Evolutionary conservation across 2,113 vertebrate genomes (phyloP).

Genomic region (Cavia aperea): DNA sequence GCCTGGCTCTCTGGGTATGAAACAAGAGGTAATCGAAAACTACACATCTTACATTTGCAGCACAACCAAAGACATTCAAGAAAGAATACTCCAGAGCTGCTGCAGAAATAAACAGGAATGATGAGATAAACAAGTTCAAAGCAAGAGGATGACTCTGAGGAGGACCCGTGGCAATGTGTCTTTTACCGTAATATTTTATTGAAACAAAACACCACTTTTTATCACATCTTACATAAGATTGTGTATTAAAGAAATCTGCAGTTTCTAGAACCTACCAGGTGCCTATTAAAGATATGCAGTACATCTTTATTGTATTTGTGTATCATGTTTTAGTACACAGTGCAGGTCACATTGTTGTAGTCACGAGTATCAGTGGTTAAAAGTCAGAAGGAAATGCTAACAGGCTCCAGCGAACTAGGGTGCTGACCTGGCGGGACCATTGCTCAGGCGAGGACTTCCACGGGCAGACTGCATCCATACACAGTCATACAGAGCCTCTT

Average conservation of each 20-base stretch:
- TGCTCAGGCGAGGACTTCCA: not conserved
- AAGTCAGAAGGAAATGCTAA: not conserved
- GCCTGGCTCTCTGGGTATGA: not conserved
- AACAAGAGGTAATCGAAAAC: not conserved
- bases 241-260: not conserved
- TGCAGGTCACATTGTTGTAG: not conserved
- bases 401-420: not conserved
- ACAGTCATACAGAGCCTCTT: not conserved
- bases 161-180: not conserved
- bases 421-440: not conserved
- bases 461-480: not conserved
- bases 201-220: not conserved
- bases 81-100: not conserved
- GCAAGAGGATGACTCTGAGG: not conserved
- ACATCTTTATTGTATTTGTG: too few relatives aligned
- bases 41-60: not conserved
- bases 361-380: not conserved
- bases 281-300: not conserved
- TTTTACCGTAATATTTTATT: not conserved
- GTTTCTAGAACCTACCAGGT: not conserved
- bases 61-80: not conserved
- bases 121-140: not conserved
- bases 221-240: not conserved
- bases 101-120: not conserved
- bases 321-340: rapidly evolving